phyloP scores from a whole-genome alignment of 2,888 invertebrate genomes.

The Macrosiphum euphorbiae region DNA sequence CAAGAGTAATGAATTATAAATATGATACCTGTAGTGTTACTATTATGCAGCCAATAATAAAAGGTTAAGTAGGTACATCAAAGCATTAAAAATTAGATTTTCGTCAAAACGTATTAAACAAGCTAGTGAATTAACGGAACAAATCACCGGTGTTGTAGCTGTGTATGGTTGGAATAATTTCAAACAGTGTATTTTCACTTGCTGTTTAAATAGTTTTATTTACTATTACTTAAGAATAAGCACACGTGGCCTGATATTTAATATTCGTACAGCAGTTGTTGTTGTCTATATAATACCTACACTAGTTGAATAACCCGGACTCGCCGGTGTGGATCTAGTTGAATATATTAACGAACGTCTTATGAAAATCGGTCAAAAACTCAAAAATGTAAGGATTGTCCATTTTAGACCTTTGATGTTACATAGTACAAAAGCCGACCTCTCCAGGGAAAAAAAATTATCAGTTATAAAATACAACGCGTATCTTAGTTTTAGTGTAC shows the following conservation, averaged over 20 bases:
- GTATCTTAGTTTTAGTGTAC: too few relatives aligned
- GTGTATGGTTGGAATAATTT: not conserved
- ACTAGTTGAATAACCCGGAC: too few relatives aligned
- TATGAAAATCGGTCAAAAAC: too few relatives aligned
- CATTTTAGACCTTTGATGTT: too few relatives aligned
- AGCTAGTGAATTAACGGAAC: not conserved
- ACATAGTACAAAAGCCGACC: too few relatives aligned
- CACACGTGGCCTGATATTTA: conserved; percentile 4
- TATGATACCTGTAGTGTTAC: not conserved
- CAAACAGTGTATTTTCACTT: not conserved
- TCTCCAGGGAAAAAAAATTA: too few relatives aligned
- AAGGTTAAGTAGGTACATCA: not conserved
- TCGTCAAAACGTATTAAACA: not conserved
- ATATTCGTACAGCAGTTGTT: not conserved
- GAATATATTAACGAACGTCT: too few relatives aligned
- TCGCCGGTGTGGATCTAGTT: too few relatives aligned
- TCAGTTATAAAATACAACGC: too few relatives aligned
- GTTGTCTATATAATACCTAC: not conserved
- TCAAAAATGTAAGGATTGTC: too few relatives aligned
- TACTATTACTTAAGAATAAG: not conserved
- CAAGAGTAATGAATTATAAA: not conserved
- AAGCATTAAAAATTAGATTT: not conserved
- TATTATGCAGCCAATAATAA: not conserved
- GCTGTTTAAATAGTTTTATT: conserved; percentile 30
- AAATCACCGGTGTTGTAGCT: not conserved